Conservation (phyloP, 2,888 invertebrate genomes). For the Catocala fraxini region DNA sequence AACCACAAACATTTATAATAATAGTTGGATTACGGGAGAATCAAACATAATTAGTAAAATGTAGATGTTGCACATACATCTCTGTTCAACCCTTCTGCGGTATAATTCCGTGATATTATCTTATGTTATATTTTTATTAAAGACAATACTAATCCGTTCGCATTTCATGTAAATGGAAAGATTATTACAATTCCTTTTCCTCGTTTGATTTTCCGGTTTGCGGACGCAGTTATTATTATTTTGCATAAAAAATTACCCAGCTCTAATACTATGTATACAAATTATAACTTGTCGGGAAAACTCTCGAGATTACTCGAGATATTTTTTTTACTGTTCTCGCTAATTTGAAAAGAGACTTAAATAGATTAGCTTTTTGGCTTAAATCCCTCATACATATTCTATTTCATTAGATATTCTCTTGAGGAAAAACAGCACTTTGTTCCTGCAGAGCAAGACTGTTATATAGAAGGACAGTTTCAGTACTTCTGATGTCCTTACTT, state of each 20-base stretch:
- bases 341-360: slow-evolving; percentile 36
- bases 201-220: slow-evolving; percentile 3
- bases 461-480: not conserved
- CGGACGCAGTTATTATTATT: slow-evolving; percentile 46
- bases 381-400: slow-evolving; percentile 48
- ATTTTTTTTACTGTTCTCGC: slow-evolving; percentile 15
- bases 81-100: no score
- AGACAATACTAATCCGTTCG: no score
- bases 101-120: no score
- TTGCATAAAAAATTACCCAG: slow-evolving; percentile 46
- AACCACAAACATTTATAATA: no score
- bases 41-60: no score
- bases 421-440: slow-evolving; percentile 17
- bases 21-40: no score
- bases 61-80: no score
- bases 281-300: slow-evolving; percentile 13
- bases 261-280: slow-evolving; percentile 33
- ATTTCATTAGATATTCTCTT: slow-evolving; percentile 42
- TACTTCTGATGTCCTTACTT: slow-evolving; percentile 4
- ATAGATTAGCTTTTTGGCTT: slow-evolving; percentile 37
- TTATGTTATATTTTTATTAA: no score
- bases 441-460: no score
- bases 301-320: slow-evolving; percentile 10
- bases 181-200: slow-evolving; percentile 14
- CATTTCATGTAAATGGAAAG: no score